Base-by-base conservation (phyloP, 2,888 invertebrate species). In the Leptopilina drosophilae region DNA sequence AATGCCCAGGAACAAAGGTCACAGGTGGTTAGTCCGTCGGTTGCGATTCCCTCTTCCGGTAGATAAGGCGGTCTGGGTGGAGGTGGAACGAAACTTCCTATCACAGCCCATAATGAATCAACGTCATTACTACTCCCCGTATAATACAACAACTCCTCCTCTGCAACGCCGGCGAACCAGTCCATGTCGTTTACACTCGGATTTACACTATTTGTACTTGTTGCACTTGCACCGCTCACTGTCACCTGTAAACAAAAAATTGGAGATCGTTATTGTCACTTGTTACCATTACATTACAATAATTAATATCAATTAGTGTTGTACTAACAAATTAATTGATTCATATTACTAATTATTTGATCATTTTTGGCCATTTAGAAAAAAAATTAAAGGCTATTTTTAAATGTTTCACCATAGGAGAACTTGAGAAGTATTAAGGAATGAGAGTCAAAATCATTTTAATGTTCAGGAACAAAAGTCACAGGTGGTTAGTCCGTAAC, bases 1-100 rank as follows among this genome's bases (percentile, higher is more conserved):
- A 94, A 94, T 87, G 95, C 95, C 95, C 95, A 95, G 86, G 95
- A 93, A 91, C 95, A 95, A 85, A 95, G 93, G 92, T 95, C 95
- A 92, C 95, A 95, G 89, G 95, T 95, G 88, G 95, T 95, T 85
- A 95, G 93, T 81, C 95, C 95, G 91, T 95, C 95, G 81, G 95
- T 93, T 84, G 93, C 93, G 85, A 94, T 93, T 84, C 92, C 93
- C 84, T 94, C 94, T 88, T 95, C 95, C 42, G 92, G 91, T 83
- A 95, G 92, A 90, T 94, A 94, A 75, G 94, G 93, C 78, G 95
- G 94, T 85, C 95, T 92, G 53, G 95, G 95, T 80, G 95, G 95
- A 81, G 95, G 95, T 83, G 95, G 94, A 85, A 95, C 94, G 90
- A 95, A 95, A 87, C 93, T 92, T 15, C 91, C 90, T 80, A 91